phyloP scores from a whole-genome alignment of 2,888 invertebrate species.

The Hypercompe scribonia region DNA sequence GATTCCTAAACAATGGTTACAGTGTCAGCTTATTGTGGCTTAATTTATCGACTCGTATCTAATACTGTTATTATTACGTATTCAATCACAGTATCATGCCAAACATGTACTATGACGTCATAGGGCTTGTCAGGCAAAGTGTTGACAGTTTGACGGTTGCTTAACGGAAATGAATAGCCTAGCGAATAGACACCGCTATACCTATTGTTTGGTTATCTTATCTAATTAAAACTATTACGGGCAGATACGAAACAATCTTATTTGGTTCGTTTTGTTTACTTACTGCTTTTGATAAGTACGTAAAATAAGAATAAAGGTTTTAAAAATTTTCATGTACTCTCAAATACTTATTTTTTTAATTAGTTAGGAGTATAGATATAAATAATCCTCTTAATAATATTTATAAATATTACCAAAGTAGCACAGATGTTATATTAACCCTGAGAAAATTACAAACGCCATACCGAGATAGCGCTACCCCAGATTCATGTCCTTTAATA shows the following conservation, averaged over 20 bases:
- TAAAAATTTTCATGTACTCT: not conserved
- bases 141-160: not conserved
- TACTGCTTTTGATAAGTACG: too few relatives aligned
- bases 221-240: not conserved
- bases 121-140: constrained; percentile 10
- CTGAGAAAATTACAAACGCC: constrained; percentile 5
- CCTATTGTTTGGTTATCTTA: not conserved
- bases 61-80: constrained; percentile 34
- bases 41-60: constrained; percentile 60
- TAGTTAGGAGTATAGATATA: not conserved
- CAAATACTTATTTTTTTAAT: not conserved
- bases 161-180: constrained; percentile 5
- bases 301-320: not conserved
- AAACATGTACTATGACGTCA: constrained; percentile 19
- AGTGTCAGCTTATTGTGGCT: constrained; percentile 58
- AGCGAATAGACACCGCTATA: not conserved
- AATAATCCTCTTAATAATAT: not conserved
- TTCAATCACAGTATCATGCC: constrained; percentile 22
- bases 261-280: not conserved
- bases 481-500: constrained; percentile 29
- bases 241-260: not conserved
- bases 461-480: constrained; percentile 5
- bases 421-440: not conserved
- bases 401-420: not conserved
- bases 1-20: constrained; percentile 55